Evolutionary conservation across 2,797 vertebrate species (phyloP).

Genomic region (Ctenochaetus hawaiiensis): DNA sequence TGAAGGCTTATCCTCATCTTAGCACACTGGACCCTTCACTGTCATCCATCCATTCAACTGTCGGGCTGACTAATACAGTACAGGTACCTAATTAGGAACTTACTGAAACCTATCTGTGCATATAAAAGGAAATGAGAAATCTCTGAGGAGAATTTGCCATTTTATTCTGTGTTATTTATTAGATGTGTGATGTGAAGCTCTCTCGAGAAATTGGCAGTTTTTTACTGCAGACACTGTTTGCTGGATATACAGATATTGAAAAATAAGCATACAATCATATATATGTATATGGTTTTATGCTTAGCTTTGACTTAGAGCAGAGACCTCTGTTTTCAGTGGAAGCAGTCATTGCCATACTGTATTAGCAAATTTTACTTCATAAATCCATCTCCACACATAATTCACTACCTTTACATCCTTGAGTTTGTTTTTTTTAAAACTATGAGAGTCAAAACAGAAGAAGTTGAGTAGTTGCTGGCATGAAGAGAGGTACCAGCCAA

Average conservation of each 20-base stretch:
- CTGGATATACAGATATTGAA: conserved; percentile 47
- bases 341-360: conserved; percentile 56
- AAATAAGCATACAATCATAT: conserved; percentile 48
- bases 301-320: conserved; percentile 35
- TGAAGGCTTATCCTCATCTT: conserved; percentile 79
- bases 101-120: conserved; percentile 66
- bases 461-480: conserved; percentile 36
- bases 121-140: conserved; percentile 67
- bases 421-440: conserved; percentile 17
- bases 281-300: not conserved
- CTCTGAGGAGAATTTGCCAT: conserved; percentile 75
- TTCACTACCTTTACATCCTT: conserved; percentile 43
- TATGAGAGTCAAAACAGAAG: conserved; percentile 31
- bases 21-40: conserved; percentile 85
- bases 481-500: conserved; percentile 55
- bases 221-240: conserved; percentile 50
- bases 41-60: conserved; percentile 79
- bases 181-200: conserved; percentile 63
- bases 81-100: conserved; percentile 81
- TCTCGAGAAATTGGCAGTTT: conserved; percentile 49
- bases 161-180: conserved; percentile 75
- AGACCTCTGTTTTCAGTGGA: conserved; percentile 56
- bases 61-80: conserved; percentile 73
- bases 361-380: conserved; percentile 39
- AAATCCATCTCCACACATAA: conserved; percentile 49